Base-by-base conservation (phyloP, 1,140 invertebrate genomes). In the Chelonus insularis region DNA sequence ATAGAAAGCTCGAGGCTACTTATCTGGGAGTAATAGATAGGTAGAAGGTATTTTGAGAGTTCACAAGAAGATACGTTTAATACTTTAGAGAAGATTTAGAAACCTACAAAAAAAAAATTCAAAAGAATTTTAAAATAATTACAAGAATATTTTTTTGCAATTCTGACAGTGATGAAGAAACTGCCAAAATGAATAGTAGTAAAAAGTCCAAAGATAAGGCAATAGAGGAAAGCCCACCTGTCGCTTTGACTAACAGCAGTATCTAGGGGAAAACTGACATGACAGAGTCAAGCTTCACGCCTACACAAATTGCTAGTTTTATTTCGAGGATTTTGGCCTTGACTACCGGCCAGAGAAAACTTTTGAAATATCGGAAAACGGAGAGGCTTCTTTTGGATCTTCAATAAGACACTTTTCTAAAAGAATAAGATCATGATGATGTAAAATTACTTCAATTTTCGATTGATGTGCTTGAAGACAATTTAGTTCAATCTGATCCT, bases 281-380 rank as follows among this genome's bases (percentile, higher is more conserved):
- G 32, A 14, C 47, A 12, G 16, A 18, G 39, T 25, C 25, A 36
- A 29, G 20, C 62, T 21, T 14, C 12, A 61, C 73, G 70, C 73
- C 73, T 37, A 75, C 73, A 74, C 68, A 59, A 75, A 75, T 73
- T 72, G 68, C 69, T 72, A 58, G 69, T 63, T 70, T 75, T 75
- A 75, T 75, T 75, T 75, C 67, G 69, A 72, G 71, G 71, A 66
- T 52, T 70, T 70, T 75, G 71, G 72, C 73, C 73, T 75, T 75
- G 72, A 62, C 69, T 72, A 62, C 60, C 54, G 67, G 73, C 73
- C 73, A 75, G 73, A 73, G 69, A 75, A 75, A 73, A 75, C 68
- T 75, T 74, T 70, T 72, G 71, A 70, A 72, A 74, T 75, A 73
- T 72, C 68, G 48, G 57, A 52, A 60, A 65, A 68, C 52, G 39